phyloP scores from a whole-genome alignment of 2,888 invertebrate species.

The Andrena bucephala region DNA sequence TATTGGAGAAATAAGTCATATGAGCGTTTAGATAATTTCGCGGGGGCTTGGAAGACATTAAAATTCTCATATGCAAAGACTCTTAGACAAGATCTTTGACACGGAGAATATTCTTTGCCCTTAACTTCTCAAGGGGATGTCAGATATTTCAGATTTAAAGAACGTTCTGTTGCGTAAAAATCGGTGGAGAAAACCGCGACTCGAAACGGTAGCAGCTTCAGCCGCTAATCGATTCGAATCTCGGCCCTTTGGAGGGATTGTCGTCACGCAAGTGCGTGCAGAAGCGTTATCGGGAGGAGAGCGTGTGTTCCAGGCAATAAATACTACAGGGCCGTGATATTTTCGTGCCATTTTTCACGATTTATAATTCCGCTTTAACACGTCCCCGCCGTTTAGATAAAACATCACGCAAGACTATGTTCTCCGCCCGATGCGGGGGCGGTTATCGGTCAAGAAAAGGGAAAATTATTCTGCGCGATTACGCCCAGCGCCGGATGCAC shows the following conservation, averaged over 20 bases:
- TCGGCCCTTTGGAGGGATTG: slow-evolving; percentile 35
- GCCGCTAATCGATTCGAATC: slow-evolving; percentile 45
- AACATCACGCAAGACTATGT: slow-evolving; percentile 52
- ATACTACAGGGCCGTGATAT: slow-evolving; percentile 47
- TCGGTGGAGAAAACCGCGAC: background rate
- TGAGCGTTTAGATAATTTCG: no score
- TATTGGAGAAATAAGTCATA: no score
- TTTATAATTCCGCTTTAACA: slow-evolving; percentile 61
- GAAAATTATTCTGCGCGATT: slow-evolving; percentile 59
- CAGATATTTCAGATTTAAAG: no score
- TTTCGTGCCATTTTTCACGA: slow-evolving; percentile 58
- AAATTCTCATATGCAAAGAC: no score
- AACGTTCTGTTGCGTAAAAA: background rate
- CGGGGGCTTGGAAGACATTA: no score
- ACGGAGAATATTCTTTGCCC: no score
- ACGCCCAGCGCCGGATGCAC: slow-evolving; percentile 36
- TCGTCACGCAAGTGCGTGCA: slow-evolving; percentile 69
- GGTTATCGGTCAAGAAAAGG: slow-evolving; percentile 36
- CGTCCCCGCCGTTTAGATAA: slow-evolving; percentile 50
- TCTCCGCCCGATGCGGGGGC: background rate
- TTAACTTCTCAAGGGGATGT: no score
- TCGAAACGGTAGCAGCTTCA: background rate
- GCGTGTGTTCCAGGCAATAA: slow-evolving; percentile 47
- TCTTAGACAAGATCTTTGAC: no score
- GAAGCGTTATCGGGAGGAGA: slow-evolving; percentile 37